Evolutionary conservation across 1,140 invertebrate species (phyloP), one percentile per base, ranked within the genome.

Genomic region (Anoplophora glabripennis): DNA sequence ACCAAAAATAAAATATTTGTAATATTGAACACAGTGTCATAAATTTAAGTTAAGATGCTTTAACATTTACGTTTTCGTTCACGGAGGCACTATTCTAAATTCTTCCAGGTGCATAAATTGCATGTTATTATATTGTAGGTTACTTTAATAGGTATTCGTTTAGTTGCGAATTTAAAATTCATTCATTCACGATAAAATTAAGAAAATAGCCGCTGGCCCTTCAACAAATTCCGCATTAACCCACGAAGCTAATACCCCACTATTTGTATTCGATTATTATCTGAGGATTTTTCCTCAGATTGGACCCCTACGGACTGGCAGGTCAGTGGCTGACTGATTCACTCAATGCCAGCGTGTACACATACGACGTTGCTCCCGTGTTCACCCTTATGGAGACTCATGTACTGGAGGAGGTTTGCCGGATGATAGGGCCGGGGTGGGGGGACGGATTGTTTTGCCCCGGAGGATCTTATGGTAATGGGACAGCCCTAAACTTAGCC

Each of bases 391-490:
- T 82, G 75, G 81, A 83, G 60, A 68, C 72, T 36, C 55, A 63
- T 11, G 63, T 83, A 1, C 71, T 82, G 33, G 59, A 66, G 38
- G 75, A 77, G 58, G 84, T 89, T 79, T 75, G 81, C 21, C 71
- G 72, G 12, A 73, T 82, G 59, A 77, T 78, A 44, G 75, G 75
- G 21, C 68, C 71, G 4, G 51, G 65, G 18, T 71, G 70, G 28
- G 82, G 83, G 1, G 87, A 88, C 64, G 87, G 83, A 0, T 80
- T 88, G 14, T 86, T 89, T 72, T 83, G 84, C 54, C 87, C 87
- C 36, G 87, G 87, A 40, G 88, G 87, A n/a, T 84, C 85, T n/a
- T 80, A 87, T 35, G 83, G 84, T n/a, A 89, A 89, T 71, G 77
- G 87, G 41, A 88, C 83, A 61, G 87, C 82, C 1, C 80, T 89